Conservation (phyloP, 1,140 invertebrate genomes). For the Archegozetes longisetosus region DNA sequence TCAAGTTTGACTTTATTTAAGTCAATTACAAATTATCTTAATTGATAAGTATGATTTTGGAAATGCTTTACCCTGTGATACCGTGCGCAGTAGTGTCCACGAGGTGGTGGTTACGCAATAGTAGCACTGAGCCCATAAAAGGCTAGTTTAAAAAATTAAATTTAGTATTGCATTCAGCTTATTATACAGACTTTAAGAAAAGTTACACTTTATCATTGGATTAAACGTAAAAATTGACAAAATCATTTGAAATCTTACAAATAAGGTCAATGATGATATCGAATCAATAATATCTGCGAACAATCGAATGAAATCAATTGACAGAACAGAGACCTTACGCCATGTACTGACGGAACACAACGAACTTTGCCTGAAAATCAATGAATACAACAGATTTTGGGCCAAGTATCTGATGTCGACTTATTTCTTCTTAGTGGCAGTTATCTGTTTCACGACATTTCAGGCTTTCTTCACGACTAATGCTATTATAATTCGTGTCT, state of each 20-base stretch:
- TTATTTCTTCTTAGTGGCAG: conserved; percentile 4
- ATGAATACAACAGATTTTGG: conserved; percentile 14
- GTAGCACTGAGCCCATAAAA: too few species aligned
- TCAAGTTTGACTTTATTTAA: too few species aligned
- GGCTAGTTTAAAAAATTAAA: conserved; percentile 3
- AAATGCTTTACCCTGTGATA: too few species aligned
- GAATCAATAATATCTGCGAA: conserved; percentile 6
- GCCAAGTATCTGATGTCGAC: conserved; percentile 6
- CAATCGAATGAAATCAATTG: conserved; percentile 1
- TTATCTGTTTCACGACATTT: conserved; percentile 10
- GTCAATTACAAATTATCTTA: too few species aligned
- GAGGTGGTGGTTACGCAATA: too few species aligned
- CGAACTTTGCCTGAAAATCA: conserved; percentile 9
- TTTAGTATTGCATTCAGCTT: background rate
- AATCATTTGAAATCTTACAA: background rate
- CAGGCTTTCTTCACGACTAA: conserved; percentile 12
- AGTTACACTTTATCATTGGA: too few species aligned
- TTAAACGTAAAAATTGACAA: too few species aligned
- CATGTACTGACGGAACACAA: conserved; percentile 15
- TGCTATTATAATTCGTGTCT: background rate
- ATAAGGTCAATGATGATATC: conserved; percentile 14
- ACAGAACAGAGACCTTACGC: conserved; percentile 4
- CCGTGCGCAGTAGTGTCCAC: too few species aligned
- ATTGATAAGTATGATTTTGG: too few species aligned
- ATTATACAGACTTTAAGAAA: too few species aligned